Base-by-base conservation (phyloP, 2,888 invertebrate genomes). In the Xestia c-nigrum region DNA sequence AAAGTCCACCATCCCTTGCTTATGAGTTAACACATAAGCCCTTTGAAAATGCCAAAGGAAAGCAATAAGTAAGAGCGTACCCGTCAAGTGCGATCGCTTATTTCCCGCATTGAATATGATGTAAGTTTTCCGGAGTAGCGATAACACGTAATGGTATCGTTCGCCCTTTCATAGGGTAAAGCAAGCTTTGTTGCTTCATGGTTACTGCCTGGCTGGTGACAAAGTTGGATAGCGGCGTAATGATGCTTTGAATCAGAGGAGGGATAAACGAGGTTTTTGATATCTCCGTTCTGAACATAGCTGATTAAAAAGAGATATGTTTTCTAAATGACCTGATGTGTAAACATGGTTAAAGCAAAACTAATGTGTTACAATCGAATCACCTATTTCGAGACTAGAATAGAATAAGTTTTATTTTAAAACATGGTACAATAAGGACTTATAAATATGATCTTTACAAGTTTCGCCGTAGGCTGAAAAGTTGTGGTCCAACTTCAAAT, bases 91-190 rank as follows among this genome's bases (percentile, higher is more conserved):
- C 92, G 94, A 95, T 94, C 94, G 95, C 93, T 94, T 94, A 95
- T 95, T 95, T 94, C 94, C 94, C 92, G 93, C 95, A 94, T 94
- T 92, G 93, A 90, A 93, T 90, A 94, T 95, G 96, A 96, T 94
- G 93, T 94, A 95, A 94, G 94, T 93, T 95, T 95, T 95, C 95
- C 95, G 93, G 89, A 90, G 93, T 88, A 89, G 89, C 91, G 96
- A 95, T 95, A 95, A 93, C 91, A 89, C 88, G 89, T 92, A 94
- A 95, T 93, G 93, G 93, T 90, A 88, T 87, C 91, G 88, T 91
- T 92, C 88, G 92, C 91, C 90, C 90, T 92, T 93, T 92, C 91
- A 91, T 86, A 88, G 84, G 79, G 86, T 77, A 82, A 76, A 84
- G 83, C 86, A 83, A 79, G 74, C 80, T 81, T 89, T 85, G 86